phyloP scores from a whole-genome alignment of 2,113 vertebrate genomes.

The Cynoglossus semilaevis region DNA sequence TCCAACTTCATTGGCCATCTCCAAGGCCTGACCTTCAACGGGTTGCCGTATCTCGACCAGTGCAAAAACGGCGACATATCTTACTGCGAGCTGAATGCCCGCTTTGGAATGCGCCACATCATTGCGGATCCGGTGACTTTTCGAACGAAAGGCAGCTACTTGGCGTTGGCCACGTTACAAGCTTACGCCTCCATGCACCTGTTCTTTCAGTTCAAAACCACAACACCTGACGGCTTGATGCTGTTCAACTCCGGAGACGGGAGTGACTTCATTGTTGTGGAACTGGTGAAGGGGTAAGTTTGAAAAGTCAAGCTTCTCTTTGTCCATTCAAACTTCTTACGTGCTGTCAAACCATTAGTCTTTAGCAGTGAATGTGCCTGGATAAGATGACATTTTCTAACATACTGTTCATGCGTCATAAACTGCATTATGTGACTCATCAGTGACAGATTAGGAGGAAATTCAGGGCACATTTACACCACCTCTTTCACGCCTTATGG shows the following conservation, averaged over 20 bases:
- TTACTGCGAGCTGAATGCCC: conserved; percentile 92
- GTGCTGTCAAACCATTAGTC: too few relatives aligned
- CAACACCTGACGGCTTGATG: conserved; percentile 87
- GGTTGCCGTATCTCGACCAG: conserved; percentile 90
- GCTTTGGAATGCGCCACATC: conserved; percentile 88
- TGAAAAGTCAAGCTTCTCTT: background rate
- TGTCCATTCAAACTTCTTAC: too few relatives aligned
- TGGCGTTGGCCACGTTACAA: conserved; percentile 88
- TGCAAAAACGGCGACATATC: conserved; percentile 94
- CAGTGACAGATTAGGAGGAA: too few relatives aligned
- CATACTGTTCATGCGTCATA: too few relatives aligned
- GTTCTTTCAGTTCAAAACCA: conserved; percentile 97
- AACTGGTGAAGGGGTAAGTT: conserved; percentile 93
- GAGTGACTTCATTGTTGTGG: conserved; percentile 92
- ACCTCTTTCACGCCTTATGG: too few relatives aligned
- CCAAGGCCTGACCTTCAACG: conserved; percentile 87
- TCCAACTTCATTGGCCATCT: conserved; percentile 95
- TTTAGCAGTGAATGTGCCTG: too few relatives aligned
- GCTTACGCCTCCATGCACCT: conserved; percentile 94
- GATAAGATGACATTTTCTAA: too few relatives aligned
- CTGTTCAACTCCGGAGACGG: conserved; percentile 95
- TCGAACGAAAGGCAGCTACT: conserved; percentile 84
- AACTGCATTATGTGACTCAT: too few relatives aligned
- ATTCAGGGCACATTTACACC: too few relatives aligned
- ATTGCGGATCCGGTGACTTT: conserved; percentile 93